phyloP scores from a whole-genome alignment of 2,797 vertebrate genomes.

The Sylvilagus floridanus region DNA sequence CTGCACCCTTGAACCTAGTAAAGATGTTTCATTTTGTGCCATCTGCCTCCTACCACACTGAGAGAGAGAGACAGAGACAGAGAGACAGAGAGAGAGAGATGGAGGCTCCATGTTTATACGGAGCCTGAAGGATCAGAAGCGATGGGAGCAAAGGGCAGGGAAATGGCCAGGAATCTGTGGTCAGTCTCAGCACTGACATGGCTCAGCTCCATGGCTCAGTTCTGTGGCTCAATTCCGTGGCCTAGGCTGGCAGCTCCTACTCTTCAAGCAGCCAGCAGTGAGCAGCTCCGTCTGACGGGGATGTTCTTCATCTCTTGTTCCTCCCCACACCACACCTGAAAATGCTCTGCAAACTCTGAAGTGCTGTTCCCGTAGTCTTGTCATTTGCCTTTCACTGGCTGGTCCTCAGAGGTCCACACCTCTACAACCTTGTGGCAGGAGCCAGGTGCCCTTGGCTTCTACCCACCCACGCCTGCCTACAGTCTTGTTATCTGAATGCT shows the following conservation, averaged over 20 bases:
- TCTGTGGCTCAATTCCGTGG: fast-evolving
- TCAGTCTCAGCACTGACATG: fast-evolving
- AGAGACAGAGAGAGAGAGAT: neutral
- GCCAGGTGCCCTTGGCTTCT: too few relatives aligned
- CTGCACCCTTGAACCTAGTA: neutral
- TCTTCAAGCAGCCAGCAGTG: neutral
- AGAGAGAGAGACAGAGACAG: neutral
- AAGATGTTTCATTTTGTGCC: neutral
- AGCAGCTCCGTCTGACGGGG: neutral
- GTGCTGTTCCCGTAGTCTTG: neutral
- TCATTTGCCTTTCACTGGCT: neutral
- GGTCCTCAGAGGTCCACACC: neutral
- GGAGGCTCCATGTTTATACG: too few relatives aligned
- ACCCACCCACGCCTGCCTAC: neutral
- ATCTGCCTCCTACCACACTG: neutral
- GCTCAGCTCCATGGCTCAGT: neutral
- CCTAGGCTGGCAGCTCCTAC: neutral
- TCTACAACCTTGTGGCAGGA: neutral
- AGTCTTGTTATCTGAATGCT: neutral
- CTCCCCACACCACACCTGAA: neutral
- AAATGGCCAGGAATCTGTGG: neutral
- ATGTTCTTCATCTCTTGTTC: neutral
- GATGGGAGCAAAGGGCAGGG: fast-evolving
- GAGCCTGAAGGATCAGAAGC: neutral
- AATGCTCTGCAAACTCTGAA: neutral